Evolutionary conservation across 2,113 vertebrate species (phyloP), one percentile per base, ranked within the genome.

Genomic region (Tupaia chinensis): DNA sequence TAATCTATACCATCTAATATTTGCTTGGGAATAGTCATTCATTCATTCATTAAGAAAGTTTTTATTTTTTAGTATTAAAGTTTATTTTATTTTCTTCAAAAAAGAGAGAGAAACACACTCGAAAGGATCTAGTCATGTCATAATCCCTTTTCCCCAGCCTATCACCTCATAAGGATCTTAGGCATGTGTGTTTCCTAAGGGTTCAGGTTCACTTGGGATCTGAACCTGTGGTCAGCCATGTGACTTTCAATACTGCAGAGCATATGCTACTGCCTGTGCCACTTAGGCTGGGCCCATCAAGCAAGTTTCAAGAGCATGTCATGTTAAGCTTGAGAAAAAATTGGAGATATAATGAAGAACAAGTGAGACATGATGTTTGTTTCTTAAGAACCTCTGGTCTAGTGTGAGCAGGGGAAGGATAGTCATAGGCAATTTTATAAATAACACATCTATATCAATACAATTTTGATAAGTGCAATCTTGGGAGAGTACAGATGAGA

Each of bases 31-130:
- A n/a, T 9, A 94, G n/a, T 23, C 11, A 66, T 92, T 95, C 20
- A 79, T 27, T 95, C 54, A 85, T 27, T 95, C 54, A 85, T 27
- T 85, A 61, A 80, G 44, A 34, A 81, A 72, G 54, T 32, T 83
- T 58, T 80, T 56, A 80, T n/a, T 20, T 44, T 44, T 44, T 44
- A 44, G 3, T 44, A 44, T 44, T 44, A 44, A 44, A 44, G 44
- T 44, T 44, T 44, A 44, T 44, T 44, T 44, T 44, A 44, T 44
- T 44, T 44, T 44, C 44, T 44, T 44, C 44, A 44, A 44, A 44
- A 44, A 3, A 44, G 44, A 44, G 44, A 44, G 44, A 44, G 44
- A 44, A 44, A 44, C 44, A 44, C 44, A 44, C 44, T 44, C 44
- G 44, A 44, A 44, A 44, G 44, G 44, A 44, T 44, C 44, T 44